Evolutionary conservation across 2,888 invertebrate genomes (phyloP).

Genomic region (Lasioglossum leucozonium): DNA sequence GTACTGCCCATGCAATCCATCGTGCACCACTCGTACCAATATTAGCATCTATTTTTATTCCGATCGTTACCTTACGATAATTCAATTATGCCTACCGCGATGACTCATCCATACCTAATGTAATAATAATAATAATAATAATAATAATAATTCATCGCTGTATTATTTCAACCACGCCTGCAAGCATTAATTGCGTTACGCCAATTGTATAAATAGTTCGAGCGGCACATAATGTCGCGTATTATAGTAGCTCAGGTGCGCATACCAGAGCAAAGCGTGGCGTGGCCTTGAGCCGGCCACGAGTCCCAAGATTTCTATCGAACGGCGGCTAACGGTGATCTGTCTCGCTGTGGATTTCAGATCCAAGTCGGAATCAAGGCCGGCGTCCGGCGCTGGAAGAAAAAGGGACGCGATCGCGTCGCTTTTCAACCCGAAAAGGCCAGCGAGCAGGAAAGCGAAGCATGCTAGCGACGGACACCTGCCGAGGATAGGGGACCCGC

Average conservation of each 20-base stretch:
- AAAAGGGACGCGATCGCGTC: conserved; percentile 71
- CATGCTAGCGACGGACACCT: conserved; percentile 34
- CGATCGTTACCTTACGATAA: not conserved
- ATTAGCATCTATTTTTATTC: not conserved
- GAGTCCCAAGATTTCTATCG: not conserved
- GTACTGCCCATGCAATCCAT: not conserved
- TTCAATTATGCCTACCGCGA: not conserved
- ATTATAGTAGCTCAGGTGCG: not conserved
- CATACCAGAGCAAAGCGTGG: conserved; percentile 3
- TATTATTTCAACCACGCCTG: not conserved
- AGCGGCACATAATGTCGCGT: not conserved
- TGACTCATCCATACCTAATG: not conserved
- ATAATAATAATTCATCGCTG: not conserved
- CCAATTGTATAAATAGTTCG: not conserved
- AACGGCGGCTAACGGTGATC: conserved; percentile 11
- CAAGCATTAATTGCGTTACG: not conserved
- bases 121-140: not conserved
- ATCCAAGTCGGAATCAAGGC: conserved; percentile 64
- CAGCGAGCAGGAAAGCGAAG: conserved; percentile 67
- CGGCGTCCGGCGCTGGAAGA: conserved; percentile 53
- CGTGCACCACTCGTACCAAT: not conserved
- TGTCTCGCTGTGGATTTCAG: conserved; percentile 64
- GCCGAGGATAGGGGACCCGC: conserved; percentile 43
- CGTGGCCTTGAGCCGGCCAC: not conserved
- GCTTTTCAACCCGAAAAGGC: conserved; percentile 72